Evolutionary conservation across 1,140 invertebrate genomes (phyloP).

Genomic region (Cherax quadricarinatus): DNA sequence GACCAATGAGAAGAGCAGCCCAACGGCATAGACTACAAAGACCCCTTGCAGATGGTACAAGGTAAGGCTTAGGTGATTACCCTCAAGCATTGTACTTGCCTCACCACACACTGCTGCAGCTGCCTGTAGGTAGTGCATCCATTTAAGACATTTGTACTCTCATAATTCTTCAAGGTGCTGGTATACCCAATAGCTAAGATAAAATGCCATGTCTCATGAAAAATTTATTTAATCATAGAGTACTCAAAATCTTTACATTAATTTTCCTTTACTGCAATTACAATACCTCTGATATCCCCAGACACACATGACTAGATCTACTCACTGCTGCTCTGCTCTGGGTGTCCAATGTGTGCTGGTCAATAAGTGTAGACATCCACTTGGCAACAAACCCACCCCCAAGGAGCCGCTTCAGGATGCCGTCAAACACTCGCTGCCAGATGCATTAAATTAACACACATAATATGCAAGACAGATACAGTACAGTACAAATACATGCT

Average conservation of each 20-base stretch:
- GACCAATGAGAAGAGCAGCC: not conserved
- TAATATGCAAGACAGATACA: no score
- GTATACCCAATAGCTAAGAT: no score
- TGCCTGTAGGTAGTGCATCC: not conserved
- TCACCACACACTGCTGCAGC: not conserved
- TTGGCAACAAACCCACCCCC: constrained; percentile 58
- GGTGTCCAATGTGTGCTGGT: constrained; percentile 35
- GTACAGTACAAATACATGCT: no score
- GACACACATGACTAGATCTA: not conserved
- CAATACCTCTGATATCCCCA: no score
- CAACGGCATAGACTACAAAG: constrained; percentile 23
- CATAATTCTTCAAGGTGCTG: no score
- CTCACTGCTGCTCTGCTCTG: not conserved
- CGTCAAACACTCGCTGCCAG: constrained; percentile 35
- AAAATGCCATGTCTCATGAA: no score
- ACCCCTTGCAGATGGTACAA: constrained; percentile 63
- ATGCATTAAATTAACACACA: no score
- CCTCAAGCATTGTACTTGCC: no score
- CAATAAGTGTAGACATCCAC: constrained; percentile 43
- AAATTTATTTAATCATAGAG: no score
- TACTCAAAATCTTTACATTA: no score
- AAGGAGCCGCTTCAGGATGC: constrained; percentile 26
- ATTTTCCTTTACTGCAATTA: no score
- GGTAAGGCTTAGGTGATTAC: constrained; percentile 19
- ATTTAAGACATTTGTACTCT: no score